Evolutionary conservation across 92 coral and sea anemone genomes (phyloP).

Genomic region (Pocillopora meandrina): DNA sequence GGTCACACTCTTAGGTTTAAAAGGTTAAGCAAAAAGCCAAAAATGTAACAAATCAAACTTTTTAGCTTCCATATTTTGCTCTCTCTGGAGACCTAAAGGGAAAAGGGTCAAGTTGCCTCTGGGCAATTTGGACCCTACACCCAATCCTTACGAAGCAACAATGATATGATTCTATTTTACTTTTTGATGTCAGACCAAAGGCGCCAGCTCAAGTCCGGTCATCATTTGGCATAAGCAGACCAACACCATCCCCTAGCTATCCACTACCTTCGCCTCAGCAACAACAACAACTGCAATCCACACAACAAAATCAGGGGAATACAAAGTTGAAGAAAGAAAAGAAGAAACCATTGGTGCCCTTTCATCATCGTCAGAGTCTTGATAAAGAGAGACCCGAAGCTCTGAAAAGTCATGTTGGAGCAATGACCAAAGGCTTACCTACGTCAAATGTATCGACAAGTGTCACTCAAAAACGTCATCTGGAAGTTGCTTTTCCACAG

Average conservation of each 20-base stretch:
- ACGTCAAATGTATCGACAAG: constrained; percentile 83
- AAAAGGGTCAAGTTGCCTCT: too few relatives aligned
- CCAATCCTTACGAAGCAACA: too few relatives aligned
- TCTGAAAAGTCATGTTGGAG: constrained; percentile 70
- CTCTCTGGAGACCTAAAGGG: too few relatives aligned
- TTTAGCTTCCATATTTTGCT: too few relatives aligned
- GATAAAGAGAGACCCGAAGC: constrained; percentile 75
- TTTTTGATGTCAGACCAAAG: constrained; percentile 56
- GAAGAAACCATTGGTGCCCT: constrained; percentile 84
- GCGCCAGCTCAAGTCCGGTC: constrained; percentile 85
- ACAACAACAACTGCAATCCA: constrained; percentile 52
- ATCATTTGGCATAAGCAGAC: constrained; percentile 91
- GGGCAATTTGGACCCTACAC: too few relatives aligned
- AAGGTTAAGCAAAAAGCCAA: too few relatives aligned
- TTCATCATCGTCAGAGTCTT: constrained; percentile 84
- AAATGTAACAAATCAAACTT: too few relatives aligned
- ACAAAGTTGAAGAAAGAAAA: constrained; percentile 90
- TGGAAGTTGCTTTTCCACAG: constrained; percentile 64
- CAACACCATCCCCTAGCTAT: constrained; percentile 84
- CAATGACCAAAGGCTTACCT: constrained; percentile 87
- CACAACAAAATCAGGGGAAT: constrained; percentile 66
- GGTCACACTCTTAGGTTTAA: too few relatives aligned
- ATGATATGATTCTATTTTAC: too few relatives aligned
- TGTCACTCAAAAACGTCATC: constrained; percentile 73
- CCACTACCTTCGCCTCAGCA: constrained; percentile 85